Conservation (phyloP, 2,113 vertebrate genomes). For the Choloepus hoffmanni region DNA sequence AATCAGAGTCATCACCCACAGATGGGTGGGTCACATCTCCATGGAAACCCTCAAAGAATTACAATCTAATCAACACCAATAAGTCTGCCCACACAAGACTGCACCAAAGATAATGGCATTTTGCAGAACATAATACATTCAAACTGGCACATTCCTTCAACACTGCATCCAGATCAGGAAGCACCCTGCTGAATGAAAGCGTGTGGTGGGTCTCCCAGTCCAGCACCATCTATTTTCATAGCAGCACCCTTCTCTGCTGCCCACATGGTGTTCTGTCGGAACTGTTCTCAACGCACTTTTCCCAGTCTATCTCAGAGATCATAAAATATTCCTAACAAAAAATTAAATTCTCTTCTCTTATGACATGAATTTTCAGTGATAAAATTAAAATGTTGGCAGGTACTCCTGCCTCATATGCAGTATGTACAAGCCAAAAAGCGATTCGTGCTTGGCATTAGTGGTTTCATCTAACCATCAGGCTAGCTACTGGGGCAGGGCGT, state of each 20-base stretch:
- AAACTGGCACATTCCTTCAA: too few relatives aligned
- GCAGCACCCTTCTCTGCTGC: background rate
- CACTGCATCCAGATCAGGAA: background rate
- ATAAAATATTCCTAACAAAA: background rate
- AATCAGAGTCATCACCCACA: too few relatives aligned
- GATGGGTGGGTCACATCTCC: too few relatives aligned
- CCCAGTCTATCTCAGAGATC: background rate
- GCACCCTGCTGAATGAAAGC: background rate
- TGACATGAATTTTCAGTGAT: background rate
- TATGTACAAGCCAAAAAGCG: background rate
- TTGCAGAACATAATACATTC: too few relatives aligned
- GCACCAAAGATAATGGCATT: too few relatives aligned
- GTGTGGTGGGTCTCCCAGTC: rapidly evolving
- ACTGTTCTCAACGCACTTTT: too few relatives aligned
- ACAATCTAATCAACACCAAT: too few relatives aligned
- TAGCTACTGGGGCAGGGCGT: background rate
- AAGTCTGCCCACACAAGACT: too few relatives aligned
- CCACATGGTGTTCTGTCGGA: too few relatives aligned
- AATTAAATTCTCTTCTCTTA: background rate
- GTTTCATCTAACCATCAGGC: background rate
- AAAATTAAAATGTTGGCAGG: background rate
- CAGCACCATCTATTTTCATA: too few relatives aligned
- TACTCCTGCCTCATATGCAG: too few relatives aligned
- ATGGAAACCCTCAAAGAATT: too few relatives aligned
- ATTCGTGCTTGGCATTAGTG: rapidly evolving